Base-by-base conservation (phyloP, 2,797 vertebrate genomes). In the Sebastes jordani region DNA sequence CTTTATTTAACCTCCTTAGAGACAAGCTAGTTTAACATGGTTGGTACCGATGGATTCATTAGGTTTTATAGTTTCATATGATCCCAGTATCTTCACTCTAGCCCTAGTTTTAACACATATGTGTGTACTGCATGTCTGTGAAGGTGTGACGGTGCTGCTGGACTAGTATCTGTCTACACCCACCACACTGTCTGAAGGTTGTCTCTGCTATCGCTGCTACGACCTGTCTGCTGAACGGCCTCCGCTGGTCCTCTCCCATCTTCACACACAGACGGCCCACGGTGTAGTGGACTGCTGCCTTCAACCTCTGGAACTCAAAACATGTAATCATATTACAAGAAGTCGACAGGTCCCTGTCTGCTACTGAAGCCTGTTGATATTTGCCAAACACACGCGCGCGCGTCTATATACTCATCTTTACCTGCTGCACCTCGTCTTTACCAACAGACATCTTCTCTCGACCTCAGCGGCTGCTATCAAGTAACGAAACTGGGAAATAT, bases 111-210 rank as follows among this genome's bases (percentile, higher is more conserved):
- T 18, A 46, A 46, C 42, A 46, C 18, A 0, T 46, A 6, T 29
- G 29, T 3, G 0, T 46, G 42, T 46, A 18, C 42, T 18, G 20
- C 11, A 2, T 16, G 6, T 54, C 2, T 30, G 11, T 7, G 20
- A 22, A 20, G 6, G 54, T 30, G 11, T 7, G 20, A 22, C 14
- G 6, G 54, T 23, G 42, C 42, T 11, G 4, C 13, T 18, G 42
- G 36, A 23, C 64, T 1, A 5, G 6, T 22, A 2, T 30, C 8
- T 49, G 34, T 27, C 0, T 23, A 32, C 5, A 91, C 92, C 9
- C 88, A 99, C 98, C 98, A 2, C 97, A 97, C 38, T 99, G 97
- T 63, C 96, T 95, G 90, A 97, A 98, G 2, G 97, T 93, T 30
- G 97, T 95, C 91, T 99, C 98, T 0, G 98, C 88, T 32, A 99